phyloP scores from a whole-genome alignment of 2,797 vertebrate genomes.

The Mormyrus hasselquistii region DNA sequence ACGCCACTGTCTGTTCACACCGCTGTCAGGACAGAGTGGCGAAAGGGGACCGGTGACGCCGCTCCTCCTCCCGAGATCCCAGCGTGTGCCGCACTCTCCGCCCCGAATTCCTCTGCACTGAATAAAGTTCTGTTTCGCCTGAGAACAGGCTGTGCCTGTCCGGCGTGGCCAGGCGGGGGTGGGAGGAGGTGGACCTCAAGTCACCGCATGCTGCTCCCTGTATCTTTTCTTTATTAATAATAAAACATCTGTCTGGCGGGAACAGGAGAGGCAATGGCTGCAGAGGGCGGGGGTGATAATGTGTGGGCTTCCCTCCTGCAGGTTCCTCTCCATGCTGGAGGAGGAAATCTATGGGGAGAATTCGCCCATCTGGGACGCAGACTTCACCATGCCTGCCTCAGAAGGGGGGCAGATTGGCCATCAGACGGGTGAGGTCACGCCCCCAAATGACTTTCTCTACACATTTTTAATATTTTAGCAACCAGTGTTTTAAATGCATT shows the following conservation, averaged over 20 bases:
- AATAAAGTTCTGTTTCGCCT: neutral
- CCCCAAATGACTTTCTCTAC: neutral
- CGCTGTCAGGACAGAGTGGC: neutral
- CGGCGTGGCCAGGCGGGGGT: neutral
- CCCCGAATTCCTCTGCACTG: neutral
- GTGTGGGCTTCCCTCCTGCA: slow-evolving; percentile 36
- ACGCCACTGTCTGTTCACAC: neutral
- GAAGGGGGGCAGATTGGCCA: slow-evolving; percentile 82
- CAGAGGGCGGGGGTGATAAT: neutral
- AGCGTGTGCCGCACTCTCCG: too few species aligned
- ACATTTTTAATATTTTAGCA: neutral
- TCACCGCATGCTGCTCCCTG: neutral
- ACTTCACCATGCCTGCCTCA: slow-evolving; percentile 85
- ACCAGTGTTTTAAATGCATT: neutral
- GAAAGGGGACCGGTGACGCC: neutral
- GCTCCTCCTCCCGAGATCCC: neutral
- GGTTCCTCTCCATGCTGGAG: slow-evolving; percentile 96
- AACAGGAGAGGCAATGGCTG: neutral
- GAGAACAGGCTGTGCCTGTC: neutral
- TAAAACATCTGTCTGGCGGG: neutral
- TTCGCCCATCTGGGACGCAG: slow-evolving; percentile 94
- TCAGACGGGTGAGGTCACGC: slow-evolving; percentile 69
- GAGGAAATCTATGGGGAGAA: slow-evolving; percentile 97
- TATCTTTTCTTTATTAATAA: neutral
- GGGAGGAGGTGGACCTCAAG: neutral